These are phyloP conservation scores for Phrynocephalus forsythii DNA, from an alignment of 2,797 vertebrate species.

Conservation along the genomic window DNA sequence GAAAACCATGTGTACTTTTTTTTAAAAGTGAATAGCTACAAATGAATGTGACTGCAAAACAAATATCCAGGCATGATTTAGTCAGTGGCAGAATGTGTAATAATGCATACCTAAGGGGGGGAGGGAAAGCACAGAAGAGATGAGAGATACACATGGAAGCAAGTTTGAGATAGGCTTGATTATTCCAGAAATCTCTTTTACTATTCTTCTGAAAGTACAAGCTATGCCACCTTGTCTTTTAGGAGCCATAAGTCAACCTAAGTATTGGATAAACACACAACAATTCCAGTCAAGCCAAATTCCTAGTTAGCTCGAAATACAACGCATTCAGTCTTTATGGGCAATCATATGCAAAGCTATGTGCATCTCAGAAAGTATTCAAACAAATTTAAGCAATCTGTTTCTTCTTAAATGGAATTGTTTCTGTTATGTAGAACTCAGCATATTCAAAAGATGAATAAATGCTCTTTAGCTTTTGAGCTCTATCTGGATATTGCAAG, in stretches of 20 bases:
- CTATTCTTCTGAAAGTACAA: not conserved
- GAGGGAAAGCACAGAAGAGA: not conserved
- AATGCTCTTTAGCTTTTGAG: not conserved
- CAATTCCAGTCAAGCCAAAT: slow-evolving; percentile 12
- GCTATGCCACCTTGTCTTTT: not conserved
- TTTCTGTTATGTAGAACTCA: not conserved
- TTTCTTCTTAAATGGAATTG: not conserved
- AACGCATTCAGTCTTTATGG: slow-evolving; percentile 12
- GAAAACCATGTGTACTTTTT: not conserved
- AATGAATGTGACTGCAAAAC: not conserved
- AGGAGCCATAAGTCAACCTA: slow-evolving; percentile 2
- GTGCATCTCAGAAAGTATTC: not conserved
- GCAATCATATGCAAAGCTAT: slow-evolving; percentile 17
- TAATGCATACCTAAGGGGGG: not conserved
- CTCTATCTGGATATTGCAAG: not conserved
- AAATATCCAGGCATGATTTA: not conserved
- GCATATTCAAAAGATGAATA: not conserved
- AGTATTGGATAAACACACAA: slow-evolving; percentile 7
- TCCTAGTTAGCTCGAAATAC: slow-evolving; percentile 22
- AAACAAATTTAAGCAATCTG: slow-evolving; percentile 8
- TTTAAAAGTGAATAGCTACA: not conserved
- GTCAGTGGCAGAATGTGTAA: not conserved
- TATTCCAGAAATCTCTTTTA: not conserved
- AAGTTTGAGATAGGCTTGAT: not conserved
- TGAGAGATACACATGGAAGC: not conserved